These are phyloP conservation scores for Neolamprologus modestus DNA, from an alignment of 2,113 vertebrate species.

Conservation along the genomic window DNA sequence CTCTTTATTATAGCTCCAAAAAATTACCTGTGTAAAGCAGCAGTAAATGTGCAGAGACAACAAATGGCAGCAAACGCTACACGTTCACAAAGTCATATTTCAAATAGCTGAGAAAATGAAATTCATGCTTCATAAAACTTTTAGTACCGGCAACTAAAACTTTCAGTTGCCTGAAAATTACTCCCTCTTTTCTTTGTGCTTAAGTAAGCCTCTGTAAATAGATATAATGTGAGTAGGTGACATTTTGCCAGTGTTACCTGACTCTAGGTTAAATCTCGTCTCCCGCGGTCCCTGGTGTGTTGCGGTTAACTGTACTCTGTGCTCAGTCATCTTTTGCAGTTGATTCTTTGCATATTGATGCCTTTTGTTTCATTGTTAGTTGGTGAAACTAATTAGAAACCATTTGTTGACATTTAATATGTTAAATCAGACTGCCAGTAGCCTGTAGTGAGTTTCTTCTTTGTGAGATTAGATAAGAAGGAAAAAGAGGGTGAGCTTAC, in stretches of 20 bases:
- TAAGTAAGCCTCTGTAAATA: background rate
- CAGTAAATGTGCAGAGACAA: background rate
- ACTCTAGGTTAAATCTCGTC: background rate
- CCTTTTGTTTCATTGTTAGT: background rate
- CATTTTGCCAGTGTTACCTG: background rate
- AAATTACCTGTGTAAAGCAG: background rate
- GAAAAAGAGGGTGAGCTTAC: background rate
- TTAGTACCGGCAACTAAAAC: background rate
- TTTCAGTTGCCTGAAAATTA: background rate
- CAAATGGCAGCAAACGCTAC: background rate
- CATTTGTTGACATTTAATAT: background rate
- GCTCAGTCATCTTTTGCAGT: background rate
- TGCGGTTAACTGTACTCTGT: background rate
- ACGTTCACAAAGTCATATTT: background rate
- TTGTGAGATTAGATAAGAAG: background rate
- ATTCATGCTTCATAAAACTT: constrained; percentile 18
- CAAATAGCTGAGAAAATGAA: constrained; percentile 23
- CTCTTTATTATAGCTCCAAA: background rate
- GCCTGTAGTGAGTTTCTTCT: background rate
- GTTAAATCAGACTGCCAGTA: background rate
- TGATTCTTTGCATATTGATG: background rate
- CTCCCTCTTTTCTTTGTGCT: background rate
- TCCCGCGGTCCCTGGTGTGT: background rate
- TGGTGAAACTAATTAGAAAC: background rate
- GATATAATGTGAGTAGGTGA: background rate